Conservation (phyloP, 2,888 invertebrate genomes). For the Scaptodrosophila latifasciaeformis region DNA sequence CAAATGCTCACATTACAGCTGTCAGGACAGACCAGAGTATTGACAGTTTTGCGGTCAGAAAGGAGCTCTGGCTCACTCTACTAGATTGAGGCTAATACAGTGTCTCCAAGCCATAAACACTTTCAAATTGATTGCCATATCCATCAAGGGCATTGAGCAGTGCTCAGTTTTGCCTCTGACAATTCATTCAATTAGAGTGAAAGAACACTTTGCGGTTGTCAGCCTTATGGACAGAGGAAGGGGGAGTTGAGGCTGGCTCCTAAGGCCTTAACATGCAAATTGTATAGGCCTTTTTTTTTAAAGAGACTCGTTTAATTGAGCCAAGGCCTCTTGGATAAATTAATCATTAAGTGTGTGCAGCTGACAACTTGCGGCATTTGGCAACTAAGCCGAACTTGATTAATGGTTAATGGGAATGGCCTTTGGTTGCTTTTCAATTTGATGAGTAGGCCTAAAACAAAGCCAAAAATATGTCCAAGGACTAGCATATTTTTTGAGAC, state of each 20-base stretch:
- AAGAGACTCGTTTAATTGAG: conserved; percentile 26
- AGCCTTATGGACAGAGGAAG: background rate
- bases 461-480: conserved; percentile 18
- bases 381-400: conserved; percentile 54
- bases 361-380: conserved; percentile 50
- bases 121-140: conserved; percentile 71
- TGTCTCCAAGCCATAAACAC: conserved; percentile 43
- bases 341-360: conserved; percentile 58
- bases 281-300: conserved; percentile 42
- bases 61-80: background rate
- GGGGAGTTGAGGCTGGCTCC: conserved; percentile 20
- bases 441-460: conserved; percentile 54
- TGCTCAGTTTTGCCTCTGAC: conserved; percentile 4
- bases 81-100: background rate
- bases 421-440: conserved; percentile 51
- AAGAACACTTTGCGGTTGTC: conserved; percentile 3
- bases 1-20: conserved; percentile 58
- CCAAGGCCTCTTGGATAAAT: conserved; percentile 38
- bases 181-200: conserved; percentile 27
- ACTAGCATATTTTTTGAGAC: no score
- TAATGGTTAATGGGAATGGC: conserved; percentile 43
- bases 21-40: conserved; percentile 32
- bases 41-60: conserved; percentile 62
- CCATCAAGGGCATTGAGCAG: conserved; percentile 55
- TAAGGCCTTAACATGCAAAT: conserved; percentile 8